These are phyloP conservation scores for Pteronotus mesoamericanus DNA, from an alignment of 2,797 vertebrate genomes.

Conservation along the genomic window DNA sequence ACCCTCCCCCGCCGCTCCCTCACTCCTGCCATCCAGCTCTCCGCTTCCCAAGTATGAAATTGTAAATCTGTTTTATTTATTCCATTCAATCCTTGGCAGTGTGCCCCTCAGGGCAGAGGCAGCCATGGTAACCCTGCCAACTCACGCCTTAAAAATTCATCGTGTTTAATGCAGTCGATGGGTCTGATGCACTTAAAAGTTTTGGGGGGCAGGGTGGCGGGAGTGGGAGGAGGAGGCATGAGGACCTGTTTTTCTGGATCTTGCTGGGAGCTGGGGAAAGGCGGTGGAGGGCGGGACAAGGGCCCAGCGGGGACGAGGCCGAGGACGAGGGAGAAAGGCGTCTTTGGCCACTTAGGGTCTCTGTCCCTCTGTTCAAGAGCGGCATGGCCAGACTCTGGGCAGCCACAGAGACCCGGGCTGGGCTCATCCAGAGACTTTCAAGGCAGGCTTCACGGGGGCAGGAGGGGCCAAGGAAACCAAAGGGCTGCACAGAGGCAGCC, in stretches of 20 bases:
- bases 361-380: not conserved
- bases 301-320: not conserved
- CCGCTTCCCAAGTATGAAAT: slow-evolving; percentile 49
- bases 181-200: slow-evolving; percentile 57
- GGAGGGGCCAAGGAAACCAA: not conserved
- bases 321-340: not conserved
- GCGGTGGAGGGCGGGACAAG: not conserved
- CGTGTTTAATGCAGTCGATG: slow-evolving; percentile 48
- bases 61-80: slow-evolving; percentile 68
- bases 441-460: not conserved
- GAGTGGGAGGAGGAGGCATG: not conserved
- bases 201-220: not conserved
- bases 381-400: not conserved
- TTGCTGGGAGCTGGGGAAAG: not conserved
- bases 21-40: not conserved
- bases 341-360: not conserved
- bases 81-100: slow-evolving; percentile 67
- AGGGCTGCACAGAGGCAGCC: not conserved
- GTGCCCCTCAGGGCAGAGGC: slow-evolving; percentile 68
- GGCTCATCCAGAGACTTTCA: not conserved
- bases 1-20: not conserved
- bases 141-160: slow-evolving; percentile 73
- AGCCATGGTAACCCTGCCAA: slow-evolving; percentile 79
- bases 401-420: not conserved
- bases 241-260: slow-evolving; percentile 55